phyloP scores from a whole-genome alignment of 1,140 invertebrate genomes.

The Mesaphorura yosii region DNA sequence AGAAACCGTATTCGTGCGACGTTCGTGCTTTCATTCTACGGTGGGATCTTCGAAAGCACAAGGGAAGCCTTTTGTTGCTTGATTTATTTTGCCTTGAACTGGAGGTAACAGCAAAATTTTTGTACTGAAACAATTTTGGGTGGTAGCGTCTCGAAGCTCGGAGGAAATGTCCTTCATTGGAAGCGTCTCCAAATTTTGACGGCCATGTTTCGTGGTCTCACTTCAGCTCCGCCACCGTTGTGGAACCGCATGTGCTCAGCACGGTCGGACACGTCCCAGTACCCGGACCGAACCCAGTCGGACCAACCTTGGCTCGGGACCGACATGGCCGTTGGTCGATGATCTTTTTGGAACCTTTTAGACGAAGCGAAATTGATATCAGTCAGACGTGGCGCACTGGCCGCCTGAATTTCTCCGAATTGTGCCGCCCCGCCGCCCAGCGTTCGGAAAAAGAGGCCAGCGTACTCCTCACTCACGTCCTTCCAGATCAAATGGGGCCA shows the following conservation, averaged over 20 bases:
- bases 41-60: no score
- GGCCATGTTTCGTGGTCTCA: not conserved
- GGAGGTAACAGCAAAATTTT: no score
- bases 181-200: not conserved
- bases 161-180: no score
- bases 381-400: not conserved
- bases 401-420: not conserved
- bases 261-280: not conserved
- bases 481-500: conserved; percentile 1
- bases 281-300: not conserved
- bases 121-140: no score
- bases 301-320: not conserved
- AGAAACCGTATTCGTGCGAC: no score
- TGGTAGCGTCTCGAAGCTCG: no score
- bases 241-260: not conserved
- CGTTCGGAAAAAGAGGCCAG: conserved; percentile 5
- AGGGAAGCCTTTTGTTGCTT: no score
- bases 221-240: not conserved
- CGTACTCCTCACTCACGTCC: not conserved
- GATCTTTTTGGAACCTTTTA: no score
- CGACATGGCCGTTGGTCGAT: not conserved
- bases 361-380: no score
- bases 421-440: not conserved
- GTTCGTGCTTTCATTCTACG: no score
- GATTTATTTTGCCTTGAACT: no score